Evolutionary conservation across 2,797 vertebrate genomes (phyloP).

Genomic region (Atherinosoma microstoma): DNA sequence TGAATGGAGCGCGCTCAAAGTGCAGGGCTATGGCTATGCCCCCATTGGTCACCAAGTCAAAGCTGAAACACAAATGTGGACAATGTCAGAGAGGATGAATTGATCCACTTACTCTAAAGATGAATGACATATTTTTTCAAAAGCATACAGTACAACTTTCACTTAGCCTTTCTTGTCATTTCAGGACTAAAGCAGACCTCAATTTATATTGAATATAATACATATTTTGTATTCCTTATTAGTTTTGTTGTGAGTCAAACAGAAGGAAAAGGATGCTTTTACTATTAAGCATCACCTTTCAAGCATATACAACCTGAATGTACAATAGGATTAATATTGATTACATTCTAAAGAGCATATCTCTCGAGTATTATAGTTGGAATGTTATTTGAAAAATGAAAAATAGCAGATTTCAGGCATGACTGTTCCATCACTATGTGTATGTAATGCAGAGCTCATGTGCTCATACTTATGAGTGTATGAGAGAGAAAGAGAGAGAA

Average conservation of each 20-base stretch:
- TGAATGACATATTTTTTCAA: conserved; percentile 2
- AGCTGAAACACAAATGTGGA: conserved; percentile 83
- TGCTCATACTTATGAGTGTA: conserved; percentile 49
- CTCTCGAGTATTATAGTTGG: conserved; percentile 54
- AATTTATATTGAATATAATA: conserved; percentile 23
- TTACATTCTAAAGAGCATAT: conserved; percentile 43
- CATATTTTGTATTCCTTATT: conserved; percentile 14
- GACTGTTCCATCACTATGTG: conserved; percentile 32
- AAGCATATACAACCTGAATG: conserved; percentile 51
- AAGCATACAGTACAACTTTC: conserved; percentile 15
- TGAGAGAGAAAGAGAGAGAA: conserved; percentile 30
- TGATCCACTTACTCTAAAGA: conserved; percentile 8
- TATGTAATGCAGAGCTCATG: conserved; percentile 40
- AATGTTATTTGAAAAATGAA: conserved; percentile 43
- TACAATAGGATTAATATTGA: conserved; percentile 49
- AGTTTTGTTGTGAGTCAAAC: background rate
- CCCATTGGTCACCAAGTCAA: conserved; percentile 95
- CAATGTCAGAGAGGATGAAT: conserved; percentile 37
- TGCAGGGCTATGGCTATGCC: conserved; percentile 92
- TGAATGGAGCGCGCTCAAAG: conserved; percentile 97
- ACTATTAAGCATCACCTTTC: conserved; percentile 56
- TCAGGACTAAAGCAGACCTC: conserved; percentile 34
- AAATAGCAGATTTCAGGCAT: conserved; percentile 33
- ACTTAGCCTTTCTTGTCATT: conserved; percentile 36
- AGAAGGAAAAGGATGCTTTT: conserved; percentile 1